Conservation (phyloP, 1,140 invertebrate genomes). For the Caenorhabditis brenneri region DNA sequence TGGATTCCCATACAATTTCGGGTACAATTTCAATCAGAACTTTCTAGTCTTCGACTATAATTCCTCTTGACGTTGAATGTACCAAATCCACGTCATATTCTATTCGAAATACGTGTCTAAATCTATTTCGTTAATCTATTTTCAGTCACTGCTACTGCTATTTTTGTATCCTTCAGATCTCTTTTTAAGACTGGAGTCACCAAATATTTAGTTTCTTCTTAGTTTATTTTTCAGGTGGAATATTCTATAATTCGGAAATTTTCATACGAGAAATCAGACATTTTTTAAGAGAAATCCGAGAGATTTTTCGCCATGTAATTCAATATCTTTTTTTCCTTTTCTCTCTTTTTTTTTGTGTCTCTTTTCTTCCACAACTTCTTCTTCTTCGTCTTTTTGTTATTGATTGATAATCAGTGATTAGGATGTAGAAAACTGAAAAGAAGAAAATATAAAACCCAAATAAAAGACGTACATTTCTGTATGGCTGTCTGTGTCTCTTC, state of each 20-base stretch:
- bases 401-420: constrained; percentile 7
- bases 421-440: not conserved
- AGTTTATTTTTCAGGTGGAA: not conserved
- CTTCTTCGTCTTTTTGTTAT: not conserved
- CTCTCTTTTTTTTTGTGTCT: not conserved
- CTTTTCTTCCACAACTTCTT: not conserved
- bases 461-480: not conserved
- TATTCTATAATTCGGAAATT: not conserved
- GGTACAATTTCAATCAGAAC: no score
- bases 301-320: not conserved
- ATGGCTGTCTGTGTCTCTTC: not conserved
- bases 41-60: no score
- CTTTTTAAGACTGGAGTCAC: no score
- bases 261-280: not conserved
- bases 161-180: not conserved
- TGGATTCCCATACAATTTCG: no score
- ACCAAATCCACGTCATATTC: not conserved
- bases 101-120: not conserved
- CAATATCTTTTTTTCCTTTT: not conserved
- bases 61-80: not conserved
- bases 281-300: not conserved
- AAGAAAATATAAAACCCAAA: constrained; percentile 6
- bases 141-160: not conserved
- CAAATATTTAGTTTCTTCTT: not conserved
- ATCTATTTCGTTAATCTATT: constrained; percentile 12